Conservation (phyloP, 2,113 vertebrate species). For the Cololabis saira region DNA sequence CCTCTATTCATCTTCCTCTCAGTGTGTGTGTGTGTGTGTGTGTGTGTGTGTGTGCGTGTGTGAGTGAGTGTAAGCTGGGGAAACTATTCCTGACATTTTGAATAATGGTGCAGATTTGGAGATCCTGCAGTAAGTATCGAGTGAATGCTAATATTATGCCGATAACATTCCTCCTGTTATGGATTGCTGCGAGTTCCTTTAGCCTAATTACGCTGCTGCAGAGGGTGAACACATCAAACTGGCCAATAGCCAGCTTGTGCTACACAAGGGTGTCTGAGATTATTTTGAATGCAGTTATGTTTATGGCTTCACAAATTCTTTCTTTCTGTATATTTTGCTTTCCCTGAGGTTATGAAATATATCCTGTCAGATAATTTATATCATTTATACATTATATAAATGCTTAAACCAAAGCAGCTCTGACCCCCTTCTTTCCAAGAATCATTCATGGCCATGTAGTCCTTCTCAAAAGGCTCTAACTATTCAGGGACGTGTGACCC, state of each 20-base stretch:
- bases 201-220: conserved; percentile 49
- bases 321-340: too few relatives aligned
- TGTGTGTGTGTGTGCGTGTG: not conserved
- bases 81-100: conserved; percentile 48
- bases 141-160: conserved; percentile 26
- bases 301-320: not conserved
- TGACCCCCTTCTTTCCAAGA: too few relatives aligned
- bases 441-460: too few relatives aligned
- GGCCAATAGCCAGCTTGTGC: not conserved
- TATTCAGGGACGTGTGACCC: too few relatives aligned
- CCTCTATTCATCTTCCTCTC: conserved; percentile 3
- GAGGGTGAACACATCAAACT: conserved; percentile 10
- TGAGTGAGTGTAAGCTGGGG: not conserved
- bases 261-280: too few relatives aligned
- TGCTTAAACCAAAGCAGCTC: too few relatives aligned
- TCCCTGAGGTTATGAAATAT: too few relatives aligned
- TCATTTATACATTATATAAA: too few relatives aligned
- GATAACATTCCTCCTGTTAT: conserved; percentile 45
- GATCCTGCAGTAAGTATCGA: conserved; percentile 46
- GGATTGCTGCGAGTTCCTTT: conserved; percentile 49
- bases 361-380: too few relatives aligned
- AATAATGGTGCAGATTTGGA: conserved; percentile 41
- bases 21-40: conserved; percentile 1
- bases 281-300: not conserved
- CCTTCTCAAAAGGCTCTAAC: too few relatives aligned